Evolutionary conservation across 1,140 invertebrate species (phyloP), one percentile per base, ranked within the genome.

Genomic region (Rhopalosiphum padi): DNA sequence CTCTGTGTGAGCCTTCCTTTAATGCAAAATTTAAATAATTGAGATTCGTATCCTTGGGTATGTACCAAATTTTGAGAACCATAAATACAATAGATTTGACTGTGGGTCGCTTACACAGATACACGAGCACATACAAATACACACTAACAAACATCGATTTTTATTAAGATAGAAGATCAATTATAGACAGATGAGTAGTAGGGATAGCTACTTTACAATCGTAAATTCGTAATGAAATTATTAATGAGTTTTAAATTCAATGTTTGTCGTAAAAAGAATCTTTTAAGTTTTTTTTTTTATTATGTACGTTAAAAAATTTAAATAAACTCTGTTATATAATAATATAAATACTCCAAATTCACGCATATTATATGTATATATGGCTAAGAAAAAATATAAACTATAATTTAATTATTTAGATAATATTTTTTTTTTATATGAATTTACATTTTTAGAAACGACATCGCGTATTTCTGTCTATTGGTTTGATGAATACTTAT

Each of bases 171-270:
- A 51, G 15, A 51, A 15, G 11, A 51, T 51, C 15, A n/a, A 77
- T 77, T 77, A 77, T 18, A 77, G 15, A n/a, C 15, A n/a, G 15
- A 6, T 0, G 15, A n/a, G 5, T 68, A 77, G 30, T 77, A 77
- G 18, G 30, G 15, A 30, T 68, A 68, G 30, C 11, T 77, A n/a
- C 60, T n/a, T 77, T 18, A 18, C 4, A 77, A n/a, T 77, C 60
- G 60, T 77, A 77, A 77, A 77, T 77, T 77, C 60, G 15, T n/a
- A 77, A 77, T 77, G 30, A 77, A 15, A n/a, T 77, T 77, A 77
- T 77, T n/a, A 68, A 68, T 68, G 60, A 68, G 60, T 68, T 68
- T n/a, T 68, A 68, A 68, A n/a, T 77, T 77, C 60, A 77, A n/a
- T 1, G 30, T 77, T n/a, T 77, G n/a, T 77, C 60, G 60, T 77